A percentile compares a stretch with the other conserved stretches of the same genome.
phyloP scores from a whole-genome alignment of 2,113 vertebrate genomes.

The Poicephalus gulielmi region DNA sequence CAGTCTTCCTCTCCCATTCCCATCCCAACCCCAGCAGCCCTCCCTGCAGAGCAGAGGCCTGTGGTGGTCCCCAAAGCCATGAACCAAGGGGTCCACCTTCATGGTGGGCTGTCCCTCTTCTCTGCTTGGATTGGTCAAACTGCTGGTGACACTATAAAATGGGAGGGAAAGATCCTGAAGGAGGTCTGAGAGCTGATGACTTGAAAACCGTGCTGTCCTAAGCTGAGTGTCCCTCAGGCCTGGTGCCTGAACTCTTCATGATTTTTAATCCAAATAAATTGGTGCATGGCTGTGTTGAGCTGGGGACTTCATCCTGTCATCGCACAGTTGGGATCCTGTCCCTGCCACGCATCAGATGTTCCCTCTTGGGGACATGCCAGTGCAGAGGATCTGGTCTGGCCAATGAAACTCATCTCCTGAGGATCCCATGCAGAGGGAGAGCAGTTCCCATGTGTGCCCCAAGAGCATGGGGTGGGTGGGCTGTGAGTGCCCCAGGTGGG shows the following conservation, averaged over 20 bases:
- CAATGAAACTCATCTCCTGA: not conserved
- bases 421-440: accelerated
- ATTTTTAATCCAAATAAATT: not conserved
- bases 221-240: not conserved
- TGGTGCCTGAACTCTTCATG: not conserved
- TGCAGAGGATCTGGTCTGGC: accelerated
- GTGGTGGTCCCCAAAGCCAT: not conserved
- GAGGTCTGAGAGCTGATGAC: not conserved
- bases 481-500: not conserved
- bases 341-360: not conserved
- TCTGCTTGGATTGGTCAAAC: not conserved
- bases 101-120: accelerated
- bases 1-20: not conserved
- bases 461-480: not conserved
- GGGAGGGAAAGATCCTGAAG: not conserved
- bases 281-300: not conserved
- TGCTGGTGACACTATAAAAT: not conserved
- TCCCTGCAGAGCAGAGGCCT: not conserved
- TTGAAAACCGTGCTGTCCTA: not conserved
- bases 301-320: not conserved
- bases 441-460: not conserved
- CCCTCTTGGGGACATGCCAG: accelerated
- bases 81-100: not conserved
- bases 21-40: not conserved
- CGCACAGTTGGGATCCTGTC: not conserved